Evolutionary conservation across 1,140 invertebrate species (phyloP).

Genomic region (Lordiphosa mommai): DNA sequence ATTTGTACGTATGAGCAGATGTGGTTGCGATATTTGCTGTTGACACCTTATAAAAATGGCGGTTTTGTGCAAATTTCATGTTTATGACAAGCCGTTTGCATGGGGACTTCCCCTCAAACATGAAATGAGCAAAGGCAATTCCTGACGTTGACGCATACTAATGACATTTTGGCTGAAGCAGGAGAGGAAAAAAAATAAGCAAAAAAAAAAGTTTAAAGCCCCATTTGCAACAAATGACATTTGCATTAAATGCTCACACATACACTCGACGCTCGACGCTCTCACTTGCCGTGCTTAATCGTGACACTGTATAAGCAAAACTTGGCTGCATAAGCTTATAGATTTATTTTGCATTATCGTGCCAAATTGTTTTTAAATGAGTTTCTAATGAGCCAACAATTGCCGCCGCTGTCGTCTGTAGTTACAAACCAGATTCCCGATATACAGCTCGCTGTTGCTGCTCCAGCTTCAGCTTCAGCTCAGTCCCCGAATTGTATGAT

Average conservation of each 20-base stretch:
- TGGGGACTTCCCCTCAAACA: conserved; percentile 20
- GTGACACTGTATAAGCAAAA: conserved; percentile 7
- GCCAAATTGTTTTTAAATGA: conserved; percentile 78
- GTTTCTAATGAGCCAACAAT: conserved; percentile 77
- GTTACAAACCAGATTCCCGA: conserved; percentile 33
- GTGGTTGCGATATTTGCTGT: conserved; percentile 55
- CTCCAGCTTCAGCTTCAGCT: background rate
- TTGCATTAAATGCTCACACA: conserved; percentile 51
- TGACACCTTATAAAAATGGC: conserved; percentile 76
- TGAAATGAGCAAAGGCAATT: conserved; percentile 14
- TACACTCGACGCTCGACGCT: conserved; percentile 3
- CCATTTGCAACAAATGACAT: conserved; percentile 67
- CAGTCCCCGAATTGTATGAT: conserved; percentile 43
- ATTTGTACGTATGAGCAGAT: background rate
- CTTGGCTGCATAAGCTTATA: conserved; percentile 67
- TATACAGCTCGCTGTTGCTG: conserved; percentile 26
- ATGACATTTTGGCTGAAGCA: conserved; percentile 49
- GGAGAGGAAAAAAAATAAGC: background rate
- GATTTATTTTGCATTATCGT: conserved; percentile 78
- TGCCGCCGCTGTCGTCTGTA: conserved; percentile 45
- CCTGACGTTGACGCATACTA: conserved; percentile 67
- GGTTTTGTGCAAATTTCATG: conserved; percentile 77
- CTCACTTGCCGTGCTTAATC: conserved; percentile 1
- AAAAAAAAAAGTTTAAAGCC: conserved; percentile 39
- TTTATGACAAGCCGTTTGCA: conserved; percentile 63